Conservation (phyloP, 2,888 invertebrate species). For the Drosophila tanythrix region DNA sequence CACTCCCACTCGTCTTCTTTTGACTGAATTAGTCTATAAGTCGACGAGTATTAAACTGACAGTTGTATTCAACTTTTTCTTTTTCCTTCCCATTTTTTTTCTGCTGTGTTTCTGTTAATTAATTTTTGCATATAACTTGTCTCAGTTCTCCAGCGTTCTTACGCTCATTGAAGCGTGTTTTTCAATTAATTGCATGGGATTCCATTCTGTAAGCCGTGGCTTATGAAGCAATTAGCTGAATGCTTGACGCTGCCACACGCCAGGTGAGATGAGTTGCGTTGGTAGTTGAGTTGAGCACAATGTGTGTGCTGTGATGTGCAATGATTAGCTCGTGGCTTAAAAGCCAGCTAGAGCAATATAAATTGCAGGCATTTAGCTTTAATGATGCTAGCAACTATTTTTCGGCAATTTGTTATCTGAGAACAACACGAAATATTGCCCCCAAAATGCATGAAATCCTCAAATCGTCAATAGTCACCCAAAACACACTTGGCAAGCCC, state of each 20-base stretch:
- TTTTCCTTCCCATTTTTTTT: background rate
- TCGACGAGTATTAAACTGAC: slow-evolving; percentile 40
- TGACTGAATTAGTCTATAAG: slow-evolving; percentile 46
- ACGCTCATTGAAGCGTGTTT: slow-evolving; percentile 36
- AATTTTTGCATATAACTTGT: slow-evolving; percentile 50
- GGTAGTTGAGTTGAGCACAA: background rate
- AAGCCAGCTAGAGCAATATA: background rate
- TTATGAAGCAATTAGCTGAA: slow-evolving; percentile 63
- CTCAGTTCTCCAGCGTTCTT: slow-evolving; percentile 17
- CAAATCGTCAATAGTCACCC: background rate
- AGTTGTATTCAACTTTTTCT: slow-evolving; percentile 2
- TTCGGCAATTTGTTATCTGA: background rate
- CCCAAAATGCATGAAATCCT: background rate
- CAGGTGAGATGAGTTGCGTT: slow-evolving; percentile 2
- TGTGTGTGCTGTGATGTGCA: background rate
- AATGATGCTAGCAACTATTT: slow-evolving; percentile 2
- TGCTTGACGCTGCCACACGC: background rate
- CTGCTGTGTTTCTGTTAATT: slow-evolving; percentile 42
- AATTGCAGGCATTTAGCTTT: background rate
- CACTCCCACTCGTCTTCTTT: background rate
- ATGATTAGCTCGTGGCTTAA: slow-evolving; percentile 5
- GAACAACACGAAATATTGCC: background rate
- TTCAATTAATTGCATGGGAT: slow-evolving; percentile 64
- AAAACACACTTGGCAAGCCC: slow-evolving; percentile 25
- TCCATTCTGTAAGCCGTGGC: slow-evolving; percentile 34